phyloP scores from a whole-genome alignment of 2,113 vertebrate genomes.

The Anas platyrhynchos region DNA sequence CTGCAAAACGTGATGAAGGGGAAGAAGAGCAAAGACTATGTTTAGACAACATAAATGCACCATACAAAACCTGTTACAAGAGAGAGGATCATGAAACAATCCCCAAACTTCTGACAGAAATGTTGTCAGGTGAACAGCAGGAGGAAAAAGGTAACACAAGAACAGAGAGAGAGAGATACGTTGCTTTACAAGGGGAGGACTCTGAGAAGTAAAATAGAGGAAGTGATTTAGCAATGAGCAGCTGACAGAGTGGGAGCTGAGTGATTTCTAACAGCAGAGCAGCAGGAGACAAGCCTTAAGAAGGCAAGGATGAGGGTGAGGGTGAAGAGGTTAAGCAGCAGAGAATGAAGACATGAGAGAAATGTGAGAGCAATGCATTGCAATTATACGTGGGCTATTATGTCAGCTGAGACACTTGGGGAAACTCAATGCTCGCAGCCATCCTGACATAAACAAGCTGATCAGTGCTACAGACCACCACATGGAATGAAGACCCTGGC shows the following conservation, averaged over 20 bases:
- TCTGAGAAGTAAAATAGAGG: slow-evolving; percentile 48
- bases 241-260: slow-evolving; percentile 58
- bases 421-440: neutral
- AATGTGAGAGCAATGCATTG: neutral
- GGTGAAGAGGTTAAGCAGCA: slow-evolving; percentile 66
- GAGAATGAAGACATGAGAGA: slow-evolving; percentile 66
- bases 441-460: neutral
- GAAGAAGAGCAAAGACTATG: fast-evolving
- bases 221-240: slow-evolving; percentile 61
- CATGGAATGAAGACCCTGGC: too few relatives aligned
- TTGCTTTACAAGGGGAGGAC: slow-evolving; percentile 6
- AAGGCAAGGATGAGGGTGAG: slow-evolving; percentile 47
- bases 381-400: slow-evolving; percentile 36
- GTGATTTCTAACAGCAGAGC: slow-evolving; percentile 26
- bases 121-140: neutral
- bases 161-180: neutral
- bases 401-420: slow-evolving; percentile 53
- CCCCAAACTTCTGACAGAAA: neutral
- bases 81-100: neutral
- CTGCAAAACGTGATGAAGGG: neutral
- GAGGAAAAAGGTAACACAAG: neutral
- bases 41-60: neutral
- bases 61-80: neutral
- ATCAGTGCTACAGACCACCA: neutral
- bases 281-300: slow-evolving; percentile 32